Percentiles rank a stretch among this genome's conserved stretches.
phyloP scores from a whole-genome alignment of 2,113 vertebrate genomes.

The Siniperca chuatsi region DNA sequence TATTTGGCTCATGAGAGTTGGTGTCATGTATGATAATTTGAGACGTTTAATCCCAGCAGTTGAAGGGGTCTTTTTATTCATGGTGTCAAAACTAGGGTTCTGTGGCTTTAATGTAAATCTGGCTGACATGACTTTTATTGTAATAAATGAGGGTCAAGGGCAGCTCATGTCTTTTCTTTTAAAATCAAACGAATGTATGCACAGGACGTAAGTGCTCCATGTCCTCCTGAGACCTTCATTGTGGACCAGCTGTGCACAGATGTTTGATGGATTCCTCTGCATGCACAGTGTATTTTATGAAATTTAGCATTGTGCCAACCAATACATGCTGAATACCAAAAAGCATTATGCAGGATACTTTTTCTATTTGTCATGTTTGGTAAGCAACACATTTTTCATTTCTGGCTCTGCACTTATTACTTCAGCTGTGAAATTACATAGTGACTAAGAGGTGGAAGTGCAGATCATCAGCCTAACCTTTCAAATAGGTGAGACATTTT shows the following conservation, averaged over 20 bases:
- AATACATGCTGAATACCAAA: constrained; percentile 9
- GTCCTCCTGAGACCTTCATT: neutral
- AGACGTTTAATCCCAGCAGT: neutral
- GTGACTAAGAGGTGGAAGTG: constrained; percentile 11
- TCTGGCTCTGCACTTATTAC: constrained; percentile 8
- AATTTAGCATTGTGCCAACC: constrained; percentile 4
- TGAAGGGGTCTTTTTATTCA: neutral
- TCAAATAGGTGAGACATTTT: neutral
- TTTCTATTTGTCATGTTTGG: constrained; percentile 28
- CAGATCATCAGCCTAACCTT: constrained; percentile 14
- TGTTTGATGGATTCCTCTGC: neutral
- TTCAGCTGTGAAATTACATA: constrained; percentile 39
- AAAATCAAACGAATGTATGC: neutral
- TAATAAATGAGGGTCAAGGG: neutral
- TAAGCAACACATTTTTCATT: constrained; percentile 29
- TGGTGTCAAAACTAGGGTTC: neutral
- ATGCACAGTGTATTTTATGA: constrained; percentile 4
- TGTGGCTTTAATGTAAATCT: neutral
- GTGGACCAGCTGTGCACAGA: neutral
- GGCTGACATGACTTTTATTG: neutral
- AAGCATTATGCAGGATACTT: neutral
- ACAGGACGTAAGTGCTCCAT: neutral
- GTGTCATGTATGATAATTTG: neutral
- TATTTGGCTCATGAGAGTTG: neutral
- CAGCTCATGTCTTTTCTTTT: neutral